Evolutionary conservation across 2,113 vertebrate genomes (phyloP), one percentile per base, ranked within the genome.

Genomic region (Onychostruthus taczanowskii): DNA sequence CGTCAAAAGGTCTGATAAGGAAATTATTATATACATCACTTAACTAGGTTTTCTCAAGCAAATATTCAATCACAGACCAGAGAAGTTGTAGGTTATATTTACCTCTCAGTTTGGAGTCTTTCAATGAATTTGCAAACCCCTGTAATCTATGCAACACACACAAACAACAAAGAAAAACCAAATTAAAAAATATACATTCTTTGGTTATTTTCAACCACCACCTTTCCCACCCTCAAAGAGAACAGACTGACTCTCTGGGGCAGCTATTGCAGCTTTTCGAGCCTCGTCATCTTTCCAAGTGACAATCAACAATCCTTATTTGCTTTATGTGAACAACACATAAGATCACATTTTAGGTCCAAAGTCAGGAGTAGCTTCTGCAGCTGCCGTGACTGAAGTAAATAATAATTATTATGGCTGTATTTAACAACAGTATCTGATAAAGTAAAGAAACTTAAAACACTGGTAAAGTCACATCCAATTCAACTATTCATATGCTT

Each of bases 101-200:
- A 99, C 99, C 99, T 98, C 97, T 99, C 55, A 99, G 97, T 97
- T 98, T 99, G 91, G 98, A 97, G 97, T 99, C 99, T 94, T 98
- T 98, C 97, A 99, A 5, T 69, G 98, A 98, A 97, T 98, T 98
- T 94, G 98, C 98, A 97, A 96, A 98, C 74, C 96, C 99, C 88
- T 98, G 98, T 96, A 99, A 97, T 95, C 99, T 99, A 85, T 66
- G 53, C 73, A 74, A 97, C 35, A 85, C 30, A 75, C 8, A 82
- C 17, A 94, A 53, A 87, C 63, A 87, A 58, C 14, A 82, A 76
- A 14, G 10, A 76, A 55, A 70, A 50, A 11, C 2, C 7, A 44
- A 37, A 44, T 75, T 68, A 19, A 7, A 80, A 88, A 67, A 66
- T 13, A 84, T 4, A 63, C 11, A 21, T 76, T 75, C 39, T 58